Evolutionary conservation across 92 coral and sea anemone genomes (phyloP), one percentile per base, ranked within the genome.

Genomic region (Umimayanthus chanpuru): DNA sequence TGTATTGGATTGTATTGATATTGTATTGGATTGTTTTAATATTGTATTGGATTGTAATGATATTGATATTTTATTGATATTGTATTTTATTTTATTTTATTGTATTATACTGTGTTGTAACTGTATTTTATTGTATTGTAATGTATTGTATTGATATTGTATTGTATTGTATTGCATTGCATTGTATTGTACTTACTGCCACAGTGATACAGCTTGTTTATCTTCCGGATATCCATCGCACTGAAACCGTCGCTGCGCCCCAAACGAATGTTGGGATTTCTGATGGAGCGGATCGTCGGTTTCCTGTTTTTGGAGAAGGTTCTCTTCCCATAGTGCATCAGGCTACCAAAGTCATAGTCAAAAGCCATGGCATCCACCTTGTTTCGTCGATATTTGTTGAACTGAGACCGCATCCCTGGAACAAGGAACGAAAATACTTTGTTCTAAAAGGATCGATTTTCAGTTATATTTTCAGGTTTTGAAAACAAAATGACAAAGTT

Each of bases 271-370:
- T 85, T 85, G 68, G 96, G 98, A 78, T 90, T 91, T 73, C 89
- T 83, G 28, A 90, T 72, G 10, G 98, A 94, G 68, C 96, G 92
- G 82, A 95, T 86, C 6, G 98, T 95, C 1, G 98, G 89, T 38
- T 81, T 82, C 12, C 92, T 92, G 87, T 95, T 95, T 82, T 87
- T 91, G 16, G 96, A 93, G 81, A 95, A 95, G 72, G 98, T 95
- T 76, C 87, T 88, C 87, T 86, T 93, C 82, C 98, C 96, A 73
- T 95, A 95, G 79, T 95, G 98, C 98, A 95, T 95, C 88, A 95
- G 84, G 91, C 98, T 95, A 58, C 89, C 93, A 81, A 90, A 95
- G 76, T 95, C 98, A 89, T 95, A 95, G 47, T 73, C 93, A 68
- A 93, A 95, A 4, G 90, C 98, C 88, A 95, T 92, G 47, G 93